phyloP scores from a whole-genome alignment of 1,140 invertebrate genomes.

The Akabosia matsudoensis region DNA sequence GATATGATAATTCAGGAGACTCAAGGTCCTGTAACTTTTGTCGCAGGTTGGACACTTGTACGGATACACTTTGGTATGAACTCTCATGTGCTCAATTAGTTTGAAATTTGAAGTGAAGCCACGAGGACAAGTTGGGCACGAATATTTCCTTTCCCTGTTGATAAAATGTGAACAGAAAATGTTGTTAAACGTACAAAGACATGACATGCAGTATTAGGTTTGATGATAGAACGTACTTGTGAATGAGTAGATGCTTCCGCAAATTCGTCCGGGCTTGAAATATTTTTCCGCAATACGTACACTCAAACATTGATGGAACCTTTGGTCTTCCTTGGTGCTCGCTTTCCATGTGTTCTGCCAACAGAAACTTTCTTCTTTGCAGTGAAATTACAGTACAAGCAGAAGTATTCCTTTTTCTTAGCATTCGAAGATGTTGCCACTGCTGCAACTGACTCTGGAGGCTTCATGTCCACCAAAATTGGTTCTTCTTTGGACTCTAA shows the following conservation, averaged over 20 bases:
- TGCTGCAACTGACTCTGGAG: not conserved
- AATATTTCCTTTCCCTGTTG: slow-evolving; percentile 28
- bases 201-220: not conserved
- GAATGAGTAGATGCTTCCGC: slow-evolving; percentile 38
- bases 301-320: slow-evolving; percentile 28
- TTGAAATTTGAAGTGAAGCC: slow-evolving; percentile 41
- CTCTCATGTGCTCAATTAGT: slow-evolving; percentile 52
- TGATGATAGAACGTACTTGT: slow-evolving; percentile 28
- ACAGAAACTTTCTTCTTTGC: slow-evolving; percentile 20
- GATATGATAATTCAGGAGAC: slow-evolving; percentile 54
- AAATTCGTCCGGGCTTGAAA: slow-evolving; percentile 32
- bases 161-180: slow-evolving; percentile 1
- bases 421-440: not conserved
- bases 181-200: not conserved
- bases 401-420: slow-evolving; percentile 22
- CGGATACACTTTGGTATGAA: slow-evolving; percentile 59
- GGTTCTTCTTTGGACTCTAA: not conserved
- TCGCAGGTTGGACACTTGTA: slow-evolving; percentile 73
- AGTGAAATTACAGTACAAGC: slow-evolving; percentile 32
- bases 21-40: slow-evolving; percentile 67
- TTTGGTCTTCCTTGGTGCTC: slow-evolving; percentile 29
- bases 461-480: not conserved
- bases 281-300: slow-evolving; percentile 38
- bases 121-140: slow-evolving; percentile 32
- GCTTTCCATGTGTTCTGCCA: slow-evolving; percentile 23